Percentiles rank a stretch among this genome's conserved stretches.
These are phyloP conservation scores for Epizoanthus stellaris DNA, from an alignment of 92 coral and sea anemone genomes.

Conservation along the genomic window DNA sequence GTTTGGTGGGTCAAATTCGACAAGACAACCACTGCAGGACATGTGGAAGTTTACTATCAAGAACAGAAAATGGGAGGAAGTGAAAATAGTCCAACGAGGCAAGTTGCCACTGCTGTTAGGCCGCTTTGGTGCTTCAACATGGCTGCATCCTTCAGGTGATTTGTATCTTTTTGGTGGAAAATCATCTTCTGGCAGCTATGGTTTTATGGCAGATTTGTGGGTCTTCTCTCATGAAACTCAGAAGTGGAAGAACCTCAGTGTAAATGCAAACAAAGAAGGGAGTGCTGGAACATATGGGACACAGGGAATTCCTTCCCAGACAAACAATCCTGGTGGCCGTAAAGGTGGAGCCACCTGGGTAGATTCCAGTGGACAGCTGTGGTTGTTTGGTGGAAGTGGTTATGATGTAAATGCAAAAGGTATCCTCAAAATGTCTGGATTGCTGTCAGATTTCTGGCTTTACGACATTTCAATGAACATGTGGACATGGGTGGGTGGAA, in stretches of 20 bases:
- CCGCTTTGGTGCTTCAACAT: conserved; percentile 60
- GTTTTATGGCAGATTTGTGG: conserved; percentile 76
- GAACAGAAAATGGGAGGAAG: conserved; percentile 60
- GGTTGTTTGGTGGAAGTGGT: conserved; percentile 95
- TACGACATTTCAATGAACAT: conserved; percentile 47
- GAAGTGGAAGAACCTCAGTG: conserved; percentile 61
- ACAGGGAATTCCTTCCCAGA: conserved; percentile 53
- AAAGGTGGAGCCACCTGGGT: conserved; percentile 78
- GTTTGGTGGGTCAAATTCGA: conserved; percentile 66
- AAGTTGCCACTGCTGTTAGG: conserved; percentile 41
- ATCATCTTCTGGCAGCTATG: conserved; percentile 18
- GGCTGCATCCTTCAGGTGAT: conserved; percentile 72
- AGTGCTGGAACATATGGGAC: conserved; percentile 64
- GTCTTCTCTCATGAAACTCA: conserved; percentile 37
- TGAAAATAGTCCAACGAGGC: conserved; percentile 15
- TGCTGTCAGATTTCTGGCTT: conserved; percentile 86
- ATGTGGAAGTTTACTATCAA: conserved; percentile 75
- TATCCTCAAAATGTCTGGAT: conserved; percentile 52
- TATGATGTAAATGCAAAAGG: conserved; percentile 62
- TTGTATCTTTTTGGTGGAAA: conserved; percentile 89
- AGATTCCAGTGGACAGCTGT: conserved; percentile 59
- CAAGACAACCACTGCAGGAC: conserved; percentile 56
- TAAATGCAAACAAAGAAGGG: conserved; percentile 27
- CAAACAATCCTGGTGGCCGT: conserved; percentile 72
- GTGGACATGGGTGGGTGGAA: conserved; percentile 82